Conservation (phyloP, 2,888 invertebrate genomes). For the Trichopria drosophilae region DNA sequence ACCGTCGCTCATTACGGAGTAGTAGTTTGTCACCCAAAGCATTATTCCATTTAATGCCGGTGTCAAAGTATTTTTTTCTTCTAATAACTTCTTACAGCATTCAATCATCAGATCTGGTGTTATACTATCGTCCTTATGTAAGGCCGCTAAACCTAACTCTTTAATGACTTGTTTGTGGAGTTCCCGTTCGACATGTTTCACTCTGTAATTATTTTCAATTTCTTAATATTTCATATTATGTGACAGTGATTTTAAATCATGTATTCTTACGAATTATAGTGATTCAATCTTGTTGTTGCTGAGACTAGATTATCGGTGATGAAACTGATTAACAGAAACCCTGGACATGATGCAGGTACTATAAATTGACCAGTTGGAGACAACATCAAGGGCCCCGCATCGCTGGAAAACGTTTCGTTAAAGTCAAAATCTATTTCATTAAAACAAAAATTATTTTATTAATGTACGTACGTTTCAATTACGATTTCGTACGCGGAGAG, state of each 20-base stretch:
- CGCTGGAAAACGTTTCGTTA: conserved; percentile 61
- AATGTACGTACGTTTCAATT: conserved; percentile 79
- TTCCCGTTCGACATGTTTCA: conserved; percentile 79
- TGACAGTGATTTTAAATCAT: neutral
- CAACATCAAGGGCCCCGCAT: conserved; percentile 90
- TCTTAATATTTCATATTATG: neutral
- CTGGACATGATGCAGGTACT: conserved; percentile 88
- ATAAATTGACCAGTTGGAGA: conserved; percentile 93
- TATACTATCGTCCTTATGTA: conserved; percentile 88
- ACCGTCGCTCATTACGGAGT: conserved; percentile 88
- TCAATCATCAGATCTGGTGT: conserved; percentile 87
- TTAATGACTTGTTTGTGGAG: conserved; percentile 69
- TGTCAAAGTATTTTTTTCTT: conserved; percentile 58
- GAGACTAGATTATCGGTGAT: conserved; percentile 76
- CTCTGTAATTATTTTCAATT: conserved; percentile 60
- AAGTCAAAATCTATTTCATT: neutral
- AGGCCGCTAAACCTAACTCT: conserved; percentile 70
- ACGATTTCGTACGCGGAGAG: conserved; percentile 80
- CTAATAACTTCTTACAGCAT: conserved; percentile 75
- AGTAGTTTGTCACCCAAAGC: conserved; percentile 85
- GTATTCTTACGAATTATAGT: conserved; percentile 73
- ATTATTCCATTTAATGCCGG: conserved; percentile 67
- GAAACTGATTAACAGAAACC: conserved; percentile 81
- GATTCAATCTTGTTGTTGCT: conserved; percentile 72
- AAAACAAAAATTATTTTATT: conserved; percentile 13